Evolutionary conservation across 2,113 vertebrate genomes (phyloP), one percentile per base, ranked within the genome.

Genomic region (Hemibagrus wyckioides): DNA sequence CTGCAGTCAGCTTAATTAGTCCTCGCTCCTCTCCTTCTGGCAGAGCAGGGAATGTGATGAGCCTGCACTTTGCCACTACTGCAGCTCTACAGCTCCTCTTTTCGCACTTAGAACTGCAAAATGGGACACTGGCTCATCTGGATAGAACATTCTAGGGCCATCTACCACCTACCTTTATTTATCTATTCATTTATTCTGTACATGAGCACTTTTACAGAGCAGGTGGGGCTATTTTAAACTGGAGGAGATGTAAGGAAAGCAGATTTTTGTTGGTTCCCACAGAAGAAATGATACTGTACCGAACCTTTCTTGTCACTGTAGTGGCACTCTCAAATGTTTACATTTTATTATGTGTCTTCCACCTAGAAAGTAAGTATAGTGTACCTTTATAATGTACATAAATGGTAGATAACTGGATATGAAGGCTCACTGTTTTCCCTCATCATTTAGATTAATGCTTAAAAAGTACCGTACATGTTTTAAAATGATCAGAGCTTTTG

Each of bases 1-100:
- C 84, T 86, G 82, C 82, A 92, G 86, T 89, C 86, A 73, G 86
- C 88, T 73, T 92, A 91, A 91, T 91, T 89, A 82, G 86, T 85
- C 82, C 33, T 81, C 44, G 28, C 77, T 89, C 52, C 57, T 85
- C 61, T 80, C 59, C 63, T 54, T 83, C 59, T 36, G 76, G 65
- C 41, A 77, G 28, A 69, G 65, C 67, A 30, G 44, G 28, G 86
- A 76, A 90, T 89, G 25, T 91, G 80, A 89, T 76, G 71, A 88
- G n/a, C 41, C 56, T 85, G 57, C 88, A 59, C 48, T 82, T 89
- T 83, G 61, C 7, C 71, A 48, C 82, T 39, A 57, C 79, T 90
- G 59, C 23, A 57, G 80, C 63, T 82, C 50, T 33, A 75, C 36
- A 28, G 75, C 36, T 79, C 79, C 54, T 19, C 30, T 76, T 48